phyloP scores from a whole-genome alignment of 2,888 invertebrate species.

The Phanerotoma sp. region DNA sequence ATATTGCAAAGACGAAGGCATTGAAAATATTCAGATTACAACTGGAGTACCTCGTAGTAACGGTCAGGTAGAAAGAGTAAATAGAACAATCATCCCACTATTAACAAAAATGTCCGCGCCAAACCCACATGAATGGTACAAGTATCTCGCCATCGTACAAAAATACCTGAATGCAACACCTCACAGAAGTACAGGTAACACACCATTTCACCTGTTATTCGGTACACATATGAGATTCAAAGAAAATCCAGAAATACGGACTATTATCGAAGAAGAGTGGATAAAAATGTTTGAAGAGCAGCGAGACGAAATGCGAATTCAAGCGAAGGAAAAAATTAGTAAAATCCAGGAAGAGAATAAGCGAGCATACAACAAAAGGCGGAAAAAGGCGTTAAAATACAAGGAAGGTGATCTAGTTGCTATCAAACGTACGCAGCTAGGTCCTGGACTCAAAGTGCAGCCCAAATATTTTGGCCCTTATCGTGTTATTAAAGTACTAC shows the following conservation, averaged over 20 bases:
- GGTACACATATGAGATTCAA: constrained; percentile 7
- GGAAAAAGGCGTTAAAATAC: constrained; percentile 14
- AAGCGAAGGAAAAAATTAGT: constrained; percentile 21
- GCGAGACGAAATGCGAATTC: too few species aligned
- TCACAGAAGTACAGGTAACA: constrained; percentile 11
- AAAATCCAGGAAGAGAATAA: constrained; percentile 23
- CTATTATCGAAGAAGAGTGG: constrained; percentile 18
- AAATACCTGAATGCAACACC: too few species aligned
- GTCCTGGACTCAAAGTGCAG: constrained; percentile 20
- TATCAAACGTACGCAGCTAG: constrained; percentile 23
- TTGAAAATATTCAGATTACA: too few species aligned
- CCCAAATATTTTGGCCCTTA: constrained; percentile 25
- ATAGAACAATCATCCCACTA: too few species aligned
- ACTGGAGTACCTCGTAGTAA: too few species aligned
- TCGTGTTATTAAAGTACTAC: constrained; percentile 26
- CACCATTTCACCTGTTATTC: constrained; percentile 22
- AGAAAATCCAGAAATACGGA: constrained; percentile 5
- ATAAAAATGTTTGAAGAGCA: constrained; percentile 19
- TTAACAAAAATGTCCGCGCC: too few species aligned
- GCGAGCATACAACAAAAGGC: constrained; percentile 24
- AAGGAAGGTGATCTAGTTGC: constrained; percentile 21
- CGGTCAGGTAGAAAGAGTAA: too few species aligned
- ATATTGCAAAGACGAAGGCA: too few species aligned
- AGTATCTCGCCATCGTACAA: too few species aligned
- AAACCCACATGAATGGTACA: too few species aligned